Percentiles rank a stretch among this genome's conserved stretches.
These are phyloP conservation scores for Sebastes nivosus DNA, from an alignment of 2,797 vertebrate genomes.

Conservation along the genomic window DNA sequence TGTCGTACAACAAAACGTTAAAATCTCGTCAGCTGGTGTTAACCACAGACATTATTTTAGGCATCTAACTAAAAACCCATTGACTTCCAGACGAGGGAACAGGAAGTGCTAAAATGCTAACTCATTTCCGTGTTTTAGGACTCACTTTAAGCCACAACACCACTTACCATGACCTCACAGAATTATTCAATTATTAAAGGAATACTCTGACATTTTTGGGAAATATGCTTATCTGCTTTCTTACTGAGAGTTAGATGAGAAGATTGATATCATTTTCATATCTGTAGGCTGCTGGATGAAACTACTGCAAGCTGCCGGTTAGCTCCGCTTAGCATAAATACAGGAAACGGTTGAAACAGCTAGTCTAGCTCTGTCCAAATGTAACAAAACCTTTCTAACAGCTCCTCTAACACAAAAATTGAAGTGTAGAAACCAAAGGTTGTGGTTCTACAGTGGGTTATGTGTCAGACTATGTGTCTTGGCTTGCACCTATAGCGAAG, in stretches of 20 bases:
- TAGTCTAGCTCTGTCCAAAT: background rate
- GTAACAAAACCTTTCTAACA: background rate
- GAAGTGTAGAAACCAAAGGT: background rate
- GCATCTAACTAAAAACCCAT: too few species aligned
- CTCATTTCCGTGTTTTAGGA: too few species aligned
- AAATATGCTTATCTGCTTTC: background rate
- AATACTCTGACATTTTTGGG: background rate
- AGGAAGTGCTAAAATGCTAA: too few species aligned
- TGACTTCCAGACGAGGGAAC: too few species aligned
- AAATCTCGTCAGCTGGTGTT: too few species aligned
- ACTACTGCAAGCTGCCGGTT: background rate
- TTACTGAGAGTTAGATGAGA: background rate
- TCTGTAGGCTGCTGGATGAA: background rate
- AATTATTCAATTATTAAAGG: background rate
- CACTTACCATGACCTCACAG: background rate
- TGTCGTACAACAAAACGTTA: too few species aligned
- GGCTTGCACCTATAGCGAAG: background rate
- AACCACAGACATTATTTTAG: too few species aligned
- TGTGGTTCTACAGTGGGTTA: background rate
- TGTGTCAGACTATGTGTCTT: background rate
- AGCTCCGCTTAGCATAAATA: background rate
- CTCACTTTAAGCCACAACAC: background rate
- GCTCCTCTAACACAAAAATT: background rate
- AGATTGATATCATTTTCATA: background rate
- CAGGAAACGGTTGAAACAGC: background rate